Evolutionary conservation across 2,888 invertebrate genomes (phyloP), one percentile per base, ranked within the genome.

Genomic region (Oligia fasciuncula): DNA sequence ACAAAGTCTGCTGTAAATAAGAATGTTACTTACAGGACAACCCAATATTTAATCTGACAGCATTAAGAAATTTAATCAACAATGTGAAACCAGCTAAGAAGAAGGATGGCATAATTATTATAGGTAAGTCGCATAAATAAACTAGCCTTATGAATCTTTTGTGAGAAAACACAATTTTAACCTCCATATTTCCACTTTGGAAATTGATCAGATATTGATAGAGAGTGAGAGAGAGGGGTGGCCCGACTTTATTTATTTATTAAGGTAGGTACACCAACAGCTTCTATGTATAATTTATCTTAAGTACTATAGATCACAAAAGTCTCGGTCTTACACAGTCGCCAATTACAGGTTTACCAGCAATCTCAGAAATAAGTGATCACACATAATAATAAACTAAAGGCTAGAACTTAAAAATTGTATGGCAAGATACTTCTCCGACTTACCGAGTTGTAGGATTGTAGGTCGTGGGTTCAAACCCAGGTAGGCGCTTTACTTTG

Each of bases 61-160:
- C 98, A 54, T 93, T 99, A 43, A 97, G 97, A 77, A 97, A 97
- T 90, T 95, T 99, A 23, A 97, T 99, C 40, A 97, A 97, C 81
- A 98, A 98, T 97, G 98, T 98, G 0, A 98, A 98, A 95, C 98
- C 98, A 65, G 97, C 98, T 0, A 98, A 99, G 96, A 98, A 98
- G 94, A 97, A 98, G 94, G 97, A 98, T 97, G 98, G 98, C 78
- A 95, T 97, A 63, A 95, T 97, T 88, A 97, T 97, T 49, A 98
- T 98, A 88, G 98, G 98, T 97, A 94, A 94, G 90, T 62, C 29
- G 4, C 23, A 57, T 23, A 23, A 9, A 57, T 35, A 35, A 35
- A 35, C 35, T 35, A 35, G 35, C 35, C 5, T 19, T 17, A 54
- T 6, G 6, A 51, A 6, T 23, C 54, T 54, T 54, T 54, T 8